Evolutionary conservation across 2,113 vertebrate genomes (phyloP).

Genomic region (Pterophyllum scalare): DNA sequence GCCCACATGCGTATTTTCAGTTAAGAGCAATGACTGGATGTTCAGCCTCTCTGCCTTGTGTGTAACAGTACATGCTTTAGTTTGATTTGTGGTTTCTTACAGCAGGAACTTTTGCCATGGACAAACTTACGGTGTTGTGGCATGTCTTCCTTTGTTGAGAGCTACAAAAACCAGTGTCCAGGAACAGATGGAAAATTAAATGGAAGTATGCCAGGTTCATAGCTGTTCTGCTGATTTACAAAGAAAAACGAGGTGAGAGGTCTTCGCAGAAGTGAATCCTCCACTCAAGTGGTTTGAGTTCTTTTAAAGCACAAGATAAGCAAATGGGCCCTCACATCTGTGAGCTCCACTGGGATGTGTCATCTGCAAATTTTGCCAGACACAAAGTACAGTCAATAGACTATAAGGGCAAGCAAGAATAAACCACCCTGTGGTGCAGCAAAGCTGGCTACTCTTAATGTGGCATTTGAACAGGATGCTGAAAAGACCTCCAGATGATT

Average conservation of each 20-base stretch:
- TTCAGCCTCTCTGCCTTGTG: not conserved
- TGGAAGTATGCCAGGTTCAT: not conserved
- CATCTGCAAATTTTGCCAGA: conserved; percentile 10
- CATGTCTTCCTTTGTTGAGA: not conserved
- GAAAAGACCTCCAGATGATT: conserved; percentile 18
- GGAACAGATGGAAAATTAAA: not conserved
- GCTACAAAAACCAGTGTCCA: not conserved
- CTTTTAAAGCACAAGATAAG: not conserved
- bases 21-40: not conserved
- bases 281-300: conserved; percentile 6
- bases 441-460: conserved; percentile 13
- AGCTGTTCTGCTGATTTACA: conserved; percentile 8
- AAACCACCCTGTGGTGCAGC: conserved; percentile 9
- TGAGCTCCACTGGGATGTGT: not conserved
- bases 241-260: not conserved
- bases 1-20: not conserved
- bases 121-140: not conserved
- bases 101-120: too few relatives aligned
- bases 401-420: not conserved
- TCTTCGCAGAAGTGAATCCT: not conserved
- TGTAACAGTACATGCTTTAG: not conserved
- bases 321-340: not conserved
- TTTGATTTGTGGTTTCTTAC: not conserved
- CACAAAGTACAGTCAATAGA: not conserved
- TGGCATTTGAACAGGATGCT: not conserved